Conservation (phyloP, 2,113 vertebrate species). For the Odontophorus gujanensis region DNA sequence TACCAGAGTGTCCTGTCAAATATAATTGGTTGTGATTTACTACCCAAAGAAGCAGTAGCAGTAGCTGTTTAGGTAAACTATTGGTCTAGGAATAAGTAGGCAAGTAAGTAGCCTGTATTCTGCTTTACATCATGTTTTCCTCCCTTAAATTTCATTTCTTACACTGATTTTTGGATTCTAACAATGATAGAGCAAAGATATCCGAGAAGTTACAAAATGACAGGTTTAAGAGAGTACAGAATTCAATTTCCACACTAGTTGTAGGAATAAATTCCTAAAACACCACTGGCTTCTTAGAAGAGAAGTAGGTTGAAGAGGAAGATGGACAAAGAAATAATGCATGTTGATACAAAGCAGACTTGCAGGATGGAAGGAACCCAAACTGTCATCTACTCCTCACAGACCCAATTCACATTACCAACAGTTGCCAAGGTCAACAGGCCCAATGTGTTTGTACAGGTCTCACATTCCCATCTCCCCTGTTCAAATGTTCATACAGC, state of each 20-base stretch:
- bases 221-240: background rate
- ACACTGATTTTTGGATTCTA: background rate
- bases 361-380: background rate
- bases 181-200: background rate
- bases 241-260: background rate
- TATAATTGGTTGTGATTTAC: background rate
- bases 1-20: background rate
- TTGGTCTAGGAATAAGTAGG: background rate
- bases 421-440: background rate
- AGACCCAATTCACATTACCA: rapidly evolving
- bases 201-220: background rate
- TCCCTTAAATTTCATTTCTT: background rate
- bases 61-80: rapidly evolving
- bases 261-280: background rate
- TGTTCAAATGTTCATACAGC: rapidly evolving
- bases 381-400: background rate
- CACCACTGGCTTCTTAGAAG: background rate
- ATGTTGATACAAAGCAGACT: rapidly evolving
- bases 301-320: background rate
- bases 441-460: background rate
- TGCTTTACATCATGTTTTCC: background rate
- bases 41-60: background rate
- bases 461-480: background rate
- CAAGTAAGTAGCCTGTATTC: background rate
- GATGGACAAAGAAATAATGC: background rate